A percentile compares a stretch with the other conserved stretches of the same genome.
phyloP scores from a whole-genome alignment of 2,113 vertebrate genomes.

The Oncorhynchus nerka region DNA sequence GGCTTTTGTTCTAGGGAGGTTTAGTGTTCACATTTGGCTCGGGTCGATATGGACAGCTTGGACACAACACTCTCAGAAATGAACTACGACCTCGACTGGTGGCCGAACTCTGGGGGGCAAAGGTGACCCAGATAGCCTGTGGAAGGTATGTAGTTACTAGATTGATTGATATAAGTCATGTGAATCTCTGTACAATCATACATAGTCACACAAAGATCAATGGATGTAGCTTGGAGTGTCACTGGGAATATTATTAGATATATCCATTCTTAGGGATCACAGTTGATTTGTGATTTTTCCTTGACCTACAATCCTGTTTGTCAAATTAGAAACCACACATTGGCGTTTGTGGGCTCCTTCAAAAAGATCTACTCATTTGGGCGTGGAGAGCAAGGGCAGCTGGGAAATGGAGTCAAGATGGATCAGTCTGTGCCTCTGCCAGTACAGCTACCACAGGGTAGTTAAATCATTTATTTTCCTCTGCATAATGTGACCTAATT shows the following conservation, averaged over 20 bases:
- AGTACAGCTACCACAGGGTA: constrained; percentile 29
- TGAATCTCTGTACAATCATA: not conserved
- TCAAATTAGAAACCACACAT: constrained; percentile 46
- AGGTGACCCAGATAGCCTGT: constrained; percentile 82
- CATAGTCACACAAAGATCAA: too few species aligned
- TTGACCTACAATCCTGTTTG: not conserved
- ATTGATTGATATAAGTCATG: not conserved
- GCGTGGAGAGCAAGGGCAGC: constrained; percentile 45
- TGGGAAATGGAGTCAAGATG: constrained; percentile 35
- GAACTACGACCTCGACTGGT: constrained; percentile 86
- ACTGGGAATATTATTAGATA: not conserved
- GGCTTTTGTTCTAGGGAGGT: constrained; percentile 71
- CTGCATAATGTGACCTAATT: not conserved
- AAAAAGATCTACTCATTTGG: constrained; percentile 53
- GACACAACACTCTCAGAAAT: constrained; percentile 84
- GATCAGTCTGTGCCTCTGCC: constrained; percentile 35
- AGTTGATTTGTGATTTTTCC: not conserved
- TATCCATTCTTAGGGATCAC: not conserved
- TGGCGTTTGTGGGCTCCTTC: constrained; percentile 28
- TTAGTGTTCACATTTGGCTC: constrained; percentile 89
- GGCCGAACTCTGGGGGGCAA: constrained; percentile 80
- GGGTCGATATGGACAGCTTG: constrained; percentile 85
- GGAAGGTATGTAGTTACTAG: constrained; percentile 74
- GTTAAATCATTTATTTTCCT: not conserved
- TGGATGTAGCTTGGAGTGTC: too few species aligned